Percentiles rank a stretch among this genome's conserved stretches.
These are phyloP conservation scores for Alviniconcha marisindica DNA, from an alignment of 1,140 invertebrate species.

Conservation along the genomic window DNA sequence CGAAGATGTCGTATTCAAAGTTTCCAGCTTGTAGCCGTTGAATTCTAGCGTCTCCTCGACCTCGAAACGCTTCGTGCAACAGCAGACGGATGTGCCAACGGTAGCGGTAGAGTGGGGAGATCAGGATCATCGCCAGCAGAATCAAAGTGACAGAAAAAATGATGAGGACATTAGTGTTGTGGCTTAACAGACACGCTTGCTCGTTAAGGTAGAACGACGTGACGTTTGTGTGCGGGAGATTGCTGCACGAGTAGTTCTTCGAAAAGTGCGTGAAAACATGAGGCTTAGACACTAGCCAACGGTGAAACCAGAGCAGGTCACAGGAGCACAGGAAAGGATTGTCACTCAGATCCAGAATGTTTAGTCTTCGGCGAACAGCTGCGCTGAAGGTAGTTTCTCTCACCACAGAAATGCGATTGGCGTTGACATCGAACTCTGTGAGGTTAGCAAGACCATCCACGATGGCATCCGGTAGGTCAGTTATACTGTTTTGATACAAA, in stretches of 20 bases:
- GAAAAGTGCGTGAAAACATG: background rate
- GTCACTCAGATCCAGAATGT: background rate
- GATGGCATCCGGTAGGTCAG: background rate
- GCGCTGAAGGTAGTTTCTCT: background rate
- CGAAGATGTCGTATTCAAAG: slow-evolving; percentile 50
- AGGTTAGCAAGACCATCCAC: slow-evolving; percentile 11
- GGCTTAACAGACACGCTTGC: slow-evolving; percentile 31
- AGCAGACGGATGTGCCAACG: slow-evolving; percentile 33
- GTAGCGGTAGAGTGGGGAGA: background rate
- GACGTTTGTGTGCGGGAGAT: background rate
- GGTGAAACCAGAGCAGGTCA: slow-evolving; percentile 32
- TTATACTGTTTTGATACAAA: background rate
- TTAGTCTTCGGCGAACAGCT: background rate
- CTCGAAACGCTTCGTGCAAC: slow-evolving; percentile 29
- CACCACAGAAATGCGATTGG: background rate
- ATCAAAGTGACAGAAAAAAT: background rate
- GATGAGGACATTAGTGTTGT: background rate
- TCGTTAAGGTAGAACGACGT: slow-evolving; percentile 3
- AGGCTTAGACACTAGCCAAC: slow-evolving; percentile 18
- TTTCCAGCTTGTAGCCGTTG: background rate
- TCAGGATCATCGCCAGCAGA: background rate
- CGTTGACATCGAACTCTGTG: background rate
- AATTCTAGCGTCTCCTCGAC: background rate
- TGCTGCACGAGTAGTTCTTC: slow-evolving; percentile 13
- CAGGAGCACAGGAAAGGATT: slow-evolving; percentile 37